phyloP scores from a whole-genome alignment of 2,113 vertebrate genomes.

The Phasianus colchicus region DNA sequence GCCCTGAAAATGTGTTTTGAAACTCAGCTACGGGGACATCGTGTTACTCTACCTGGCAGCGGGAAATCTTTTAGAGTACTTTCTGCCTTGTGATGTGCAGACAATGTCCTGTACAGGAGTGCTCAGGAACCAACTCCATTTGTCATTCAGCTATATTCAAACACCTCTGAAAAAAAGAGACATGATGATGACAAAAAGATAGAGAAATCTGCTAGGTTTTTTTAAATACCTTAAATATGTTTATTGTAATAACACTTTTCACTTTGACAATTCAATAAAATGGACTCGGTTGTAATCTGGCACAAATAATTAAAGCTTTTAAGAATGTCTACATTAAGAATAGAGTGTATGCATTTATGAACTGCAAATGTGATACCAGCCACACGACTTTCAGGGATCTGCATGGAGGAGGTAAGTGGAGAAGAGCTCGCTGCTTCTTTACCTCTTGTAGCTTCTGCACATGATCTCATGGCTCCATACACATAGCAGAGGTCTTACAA shows the following conservation, averaged over 20 bases:
- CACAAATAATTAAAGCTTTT: background rate
- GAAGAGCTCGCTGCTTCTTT: conserved; percentile 23
- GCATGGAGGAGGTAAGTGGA: background rate
- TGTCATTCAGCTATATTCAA: background rate
- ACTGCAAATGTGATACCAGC: background rate
- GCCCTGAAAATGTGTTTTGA: background rate
- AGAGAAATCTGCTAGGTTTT: background rate
- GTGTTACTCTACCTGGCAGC: background rate
- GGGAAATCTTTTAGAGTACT: background rate
- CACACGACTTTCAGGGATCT: background rate
- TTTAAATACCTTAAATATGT: background rate
- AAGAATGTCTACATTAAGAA: background rate
- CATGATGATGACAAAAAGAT: background rate
- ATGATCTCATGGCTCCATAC: background rate
- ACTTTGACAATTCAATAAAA: background rate
- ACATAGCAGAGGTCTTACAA: background rate
- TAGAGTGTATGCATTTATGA: background rate
- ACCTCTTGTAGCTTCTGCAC: background rate
- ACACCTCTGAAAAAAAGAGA: background rate
- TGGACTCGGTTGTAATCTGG: background rate
- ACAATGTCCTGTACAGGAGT: background rate
- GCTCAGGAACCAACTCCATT: background rate
- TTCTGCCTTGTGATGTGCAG: background rate
- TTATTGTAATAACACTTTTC: background rate
- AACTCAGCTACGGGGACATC: background rate